Percentiles rank a stretch among this genome's conserved stretches.
These are phyloP conservation scores for Hypolimnas misippus DNA, from an alignment of 2,888 invertebrate species.

Conservation along the genomic window DNA sequence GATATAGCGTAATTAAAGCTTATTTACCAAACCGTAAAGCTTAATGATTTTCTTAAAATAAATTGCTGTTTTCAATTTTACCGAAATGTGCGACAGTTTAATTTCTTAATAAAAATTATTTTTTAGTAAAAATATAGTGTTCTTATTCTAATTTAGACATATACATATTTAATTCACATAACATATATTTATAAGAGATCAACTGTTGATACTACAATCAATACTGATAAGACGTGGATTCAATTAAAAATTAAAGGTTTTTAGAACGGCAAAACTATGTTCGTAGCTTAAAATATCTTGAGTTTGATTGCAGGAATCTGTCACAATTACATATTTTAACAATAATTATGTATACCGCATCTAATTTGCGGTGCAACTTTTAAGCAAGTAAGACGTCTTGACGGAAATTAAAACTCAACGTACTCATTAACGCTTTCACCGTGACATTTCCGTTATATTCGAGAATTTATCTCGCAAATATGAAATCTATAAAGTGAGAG, in stretches of 20 bases:
- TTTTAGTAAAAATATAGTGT: too few species aligned
- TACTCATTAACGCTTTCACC: conserved; percentile 77
- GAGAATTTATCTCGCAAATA: conserved; percentile 64
- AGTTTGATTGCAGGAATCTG: neutral
- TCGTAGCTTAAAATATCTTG: neutral
- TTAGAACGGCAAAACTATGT: neutral
- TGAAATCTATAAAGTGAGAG: conserved; percentile 58
- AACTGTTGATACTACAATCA: neutral
- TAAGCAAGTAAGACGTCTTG: conserved; percentile 52
- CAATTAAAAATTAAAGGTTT: neutral
- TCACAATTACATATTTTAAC: conserved; percentile 25
- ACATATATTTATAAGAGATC: too few species aligned
- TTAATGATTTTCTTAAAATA: too few species aligned
- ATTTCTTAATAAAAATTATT: too few species aligned
- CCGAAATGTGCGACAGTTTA: too few species aligned
- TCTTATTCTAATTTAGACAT: too few species aligned
- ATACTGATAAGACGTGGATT: neutral
- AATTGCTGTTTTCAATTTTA: too few species aligned
- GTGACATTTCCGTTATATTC: conserved; percentile 68
- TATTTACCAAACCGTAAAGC: too few species aligned
- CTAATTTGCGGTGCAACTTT: conserved; percentile 45
- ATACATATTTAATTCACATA: too few species aligned
- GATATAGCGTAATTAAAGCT: too few species aligned
- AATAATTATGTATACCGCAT: conserved; percentile 31
- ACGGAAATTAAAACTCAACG: conserved; percentile 72